Evolutionary conservation across 2,797 vertebrate species (phyloP), one percentile per base, ranked within the genome.

Genomic region (Notoglanidium macrostoma): DNA sequence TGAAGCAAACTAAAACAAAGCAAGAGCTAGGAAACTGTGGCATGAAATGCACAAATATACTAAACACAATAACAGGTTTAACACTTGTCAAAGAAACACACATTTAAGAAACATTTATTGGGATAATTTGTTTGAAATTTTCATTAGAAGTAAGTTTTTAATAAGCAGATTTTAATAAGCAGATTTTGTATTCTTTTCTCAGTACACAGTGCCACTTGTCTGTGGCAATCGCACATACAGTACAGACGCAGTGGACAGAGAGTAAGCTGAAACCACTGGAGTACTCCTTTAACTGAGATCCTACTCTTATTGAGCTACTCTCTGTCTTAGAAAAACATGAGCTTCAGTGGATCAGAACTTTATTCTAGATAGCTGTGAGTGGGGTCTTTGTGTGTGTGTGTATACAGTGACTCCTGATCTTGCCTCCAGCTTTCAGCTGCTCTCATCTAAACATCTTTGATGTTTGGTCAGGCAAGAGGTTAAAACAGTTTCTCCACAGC

Each of bases 341-440:
- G 40, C 10, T 73, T 46, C 21, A 46, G 40, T 73, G 21, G 40
- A 73, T 32, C 29, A 68, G 29, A 67, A 67, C 63, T 67, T 76
- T 35, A 73, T 55, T 80, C 17, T 57, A 35, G 3, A 14, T 11
- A 7, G 35, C 23, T 85, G 54, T 73, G 46, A 40, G 67, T 89
- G 55, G 67, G 46, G 72, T 74, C 23, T 74, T 40, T 51, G 78
- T 63, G 63, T 80, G 78, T 82, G 46, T 83, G 26, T 46, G 32
- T 80, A 5, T 55, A 51, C 55, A 90, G 11, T 86, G 5, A 57
- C 61, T 91, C 70, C 14, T 83, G 61, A 68, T 70, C 32, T 78
- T 65, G 54, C 86, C 44, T 87, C 65, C 63, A 77, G 86, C 81
- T 49, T 76, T 73, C 86, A 86, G 74, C 79, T 87, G 74, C 86